Evolutionary conservation across 1,140 invertebrate species (phyloP).

Genomic region (Drosophila nasuta): DNA sequence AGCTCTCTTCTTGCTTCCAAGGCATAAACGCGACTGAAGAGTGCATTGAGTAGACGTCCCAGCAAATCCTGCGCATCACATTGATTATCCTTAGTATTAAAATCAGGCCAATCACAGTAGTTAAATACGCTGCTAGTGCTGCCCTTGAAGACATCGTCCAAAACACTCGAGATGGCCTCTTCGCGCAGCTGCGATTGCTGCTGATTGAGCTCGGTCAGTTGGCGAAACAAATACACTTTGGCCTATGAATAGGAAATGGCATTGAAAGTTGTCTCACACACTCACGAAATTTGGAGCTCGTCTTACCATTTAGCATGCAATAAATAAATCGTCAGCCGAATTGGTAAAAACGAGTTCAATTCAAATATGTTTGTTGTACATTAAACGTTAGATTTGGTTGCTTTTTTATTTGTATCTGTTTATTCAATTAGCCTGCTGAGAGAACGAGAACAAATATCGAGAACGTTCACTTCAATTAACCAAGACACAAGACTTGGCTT

Average conservation of each 20-base stretch:
- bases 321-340: constrained; percentile 19
- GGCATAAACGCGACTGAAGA: constrained; percentile 43
- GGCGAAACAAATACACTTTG: constrained; percentile 64
- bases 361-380: constrained; percentile 28
- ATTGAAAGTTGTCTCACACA: constrained; percentile 8
- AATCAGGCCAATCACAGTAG: constrained; percentile 24
- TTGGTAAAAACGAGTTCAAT: constrained; percentile 32
- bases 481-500: neutral
- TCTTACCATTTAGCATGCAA: constrained; percentile 39
- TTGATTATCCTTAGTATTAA: neutral
- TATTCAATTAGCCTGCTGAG: constrained; percentile 68
- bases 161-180: constrained; percentile 41
- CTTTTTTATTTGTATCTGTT: constrained; percentile 8
- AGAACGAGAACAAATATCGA: constrained; percentile 32
- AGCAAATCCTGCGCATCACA: constrained; percentile 36
- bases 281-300: neutral
- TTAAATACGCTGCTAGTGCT: constrained; percentile 44
- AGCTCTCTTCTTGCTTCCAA: constrained; percentile 41
- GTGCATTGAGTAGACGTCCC: constrained; percentile 25
- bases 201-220: constrained; percentile 29
- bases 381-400: constrained; percentile 13
- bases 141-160: constrained; percentile 50
- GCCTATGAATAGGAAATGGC: constrained; percentile 36
- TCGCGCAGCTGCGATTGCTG: constrained; percentile 40
- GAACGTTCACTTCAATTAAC: constrained; percentile 68